These are phyloP conservation scores for Pristionchus exspectatus DNA, from an alignment of 2,888 invertebrate genomes.

Conservation along the genomic window DNA sequence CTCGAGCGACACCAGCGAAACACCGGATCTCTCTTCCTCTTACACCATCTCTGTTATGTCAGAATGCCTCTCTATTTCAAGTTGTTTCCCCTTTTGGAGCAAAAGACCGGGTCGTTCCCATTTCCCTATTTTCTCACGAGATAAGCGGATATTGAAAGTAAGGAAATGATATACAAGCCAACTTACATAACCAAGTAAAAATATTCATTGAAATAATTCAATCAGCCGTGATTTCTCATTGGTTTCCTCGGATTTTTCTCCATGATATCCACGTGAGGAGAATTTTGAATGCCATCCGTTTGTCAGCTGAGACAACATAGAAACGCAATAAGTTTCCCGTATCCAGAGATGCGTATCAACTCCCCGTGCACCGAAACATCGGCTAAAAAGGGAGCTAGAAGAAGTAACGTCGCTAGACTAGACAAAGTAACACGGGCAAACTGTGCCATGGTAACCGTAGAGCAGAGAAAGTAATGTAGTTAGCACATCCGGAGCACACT, in stretches of 20 bases:
- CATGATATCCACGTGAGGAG: not conserved
- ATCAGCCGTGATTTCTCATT: no score
- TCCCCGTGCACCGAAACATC: not conserved
- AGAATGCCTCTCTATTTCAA: not conserved
- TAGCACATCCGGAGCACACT: not conserved
- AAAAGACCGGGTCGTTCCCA: not conserved
- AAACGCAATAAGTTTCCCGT: not conserved
- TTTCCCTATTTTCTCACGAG: not conserved
- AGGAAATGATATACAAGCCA: no score
- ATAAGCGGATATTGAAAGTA: not conserved
- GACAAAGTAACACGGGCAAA: not conserved
- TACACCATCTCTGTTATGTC: not conserved
- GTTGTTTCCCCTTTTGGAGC: not conserved
- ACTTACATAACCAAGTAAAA: no score
- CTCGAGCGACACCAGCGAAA: not conserved
- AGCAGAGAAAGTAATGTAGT: slow-evolving; percentile 3
- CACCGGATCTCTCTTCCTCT: no score
- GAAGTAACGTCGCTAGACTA: not conserved
- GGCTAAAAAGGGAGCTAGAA: not conserved
- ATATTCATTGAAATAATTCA: not conserved
- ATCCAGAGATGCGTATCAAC: no score
- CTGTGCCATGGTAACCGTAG: not conserved
- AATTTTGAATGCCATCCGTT: not conserved
- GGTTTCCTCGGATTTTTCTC: no score
- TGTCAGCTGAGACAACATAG: not conserved